Evolutionary conservation across 2,888 invertebrate genomes (phyloP).

Genomic region (Slavum lentiscoides): DNA sequence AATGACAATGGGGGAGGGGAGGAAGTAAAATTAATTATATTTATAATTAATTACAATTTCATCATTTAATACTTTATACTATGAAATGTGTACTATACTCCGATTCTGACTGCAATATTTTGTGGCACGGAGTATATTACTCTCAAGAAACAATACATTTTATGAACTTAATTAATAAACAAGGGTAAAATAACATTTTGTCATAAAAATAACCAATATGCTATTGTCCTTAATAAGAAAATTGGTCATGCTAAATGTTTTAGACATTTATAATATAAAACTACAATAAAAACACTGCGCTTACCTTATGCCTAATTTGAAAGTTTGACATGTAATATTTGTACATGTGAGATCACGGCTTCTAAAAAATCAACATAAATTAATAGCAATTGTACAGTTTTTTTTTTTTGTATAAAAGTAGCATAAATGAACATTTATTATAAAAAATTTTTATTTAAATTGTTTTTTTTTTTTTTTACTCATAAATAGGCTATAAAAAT

Average conservation of each 20-base stretch:
- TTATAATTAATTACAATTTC: neutral
- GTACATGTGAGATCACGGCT: constrained; percentile 49
- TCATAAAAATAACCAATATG: neutral
- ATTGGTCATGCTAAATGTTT: constrained; percentile 45
- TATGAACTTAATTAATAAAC: neutral
- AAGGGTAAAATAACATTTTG: neutral
- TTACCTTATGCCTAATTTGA: constrained; percentile 47
- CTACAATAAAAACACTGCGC: constrained; percentile 23
- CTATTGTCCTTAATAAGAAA: constrained; percentile 31
- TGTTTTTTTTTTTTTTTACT: neutral
- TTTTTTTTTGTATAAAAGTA: neutral
- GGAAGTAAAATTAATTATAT: neutral
- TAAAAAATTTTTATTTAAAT: neutral
- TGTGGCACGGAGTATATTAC: neutral
- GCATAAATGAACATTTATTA: constrained; percentile 19
- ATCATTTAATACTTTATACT: neutral
- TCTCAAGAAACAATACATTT: neutral
- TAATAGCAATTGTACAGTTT: constrained; percentile 30
- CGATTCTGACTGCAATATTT: neutral
- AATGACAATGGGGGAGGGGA: too few relatives aligned
- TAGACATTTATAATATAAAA: neutral
- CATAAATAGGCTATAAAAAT: neutral
- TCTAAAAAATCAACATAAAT: constrained; percentile 49
- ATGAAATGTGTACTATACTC: neutral
- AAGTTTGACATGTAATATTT: constrained; percentile 37